phyloP scores from a whole-genome alignment of 2,113 vertebrate genomes.

The Micronycteris hirsuta region DNA sequence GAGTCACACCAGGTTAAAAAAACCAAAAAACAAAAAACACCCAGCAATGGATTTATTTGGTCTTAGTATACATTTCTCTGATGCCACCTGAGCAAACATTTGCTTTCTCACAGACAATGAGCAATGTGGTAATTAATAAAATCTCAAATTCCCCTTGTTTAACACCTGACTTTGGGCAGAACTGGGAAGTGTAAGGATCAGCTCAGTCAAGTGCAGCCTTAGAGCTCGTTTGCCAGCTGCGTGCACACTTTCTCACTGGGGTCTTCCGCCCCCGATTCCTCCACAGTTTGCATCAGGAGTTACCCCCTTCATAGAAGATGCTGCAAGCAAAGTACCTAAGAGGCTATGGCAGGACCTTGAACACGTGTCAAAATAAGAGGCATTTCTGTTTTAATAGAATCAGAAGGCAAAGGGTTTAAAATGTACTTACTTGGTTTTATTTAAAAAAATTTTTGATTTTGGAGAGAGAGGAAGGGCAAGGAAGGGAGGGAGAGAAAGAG shows the following conservation, averaged over 20 bases:
- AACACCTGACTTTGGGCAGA: neutral
- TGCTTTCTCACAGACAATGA: neutral
- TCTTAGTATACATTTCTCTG: neutral
- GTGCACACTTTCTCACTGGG: fast-evolving
- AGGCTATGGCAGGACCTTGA: neutral
- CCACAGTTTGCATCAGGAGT: neutral
- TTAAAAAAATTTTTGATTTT: no score
- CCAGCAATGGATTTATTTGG: neutral
- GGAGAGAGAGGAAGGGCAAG: no score
- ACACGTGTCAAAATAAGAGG: neutral
- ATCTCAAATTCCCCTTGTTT: neutral
- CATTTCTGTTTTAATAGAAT: neutral
- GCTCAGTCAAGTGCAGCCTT: neutral
- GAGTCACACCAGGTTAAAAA: neutral
- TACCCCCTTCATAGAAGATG: fast-evolving
- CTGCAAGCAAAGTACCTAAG: neutral
- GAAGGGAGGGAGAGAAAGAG: no score
- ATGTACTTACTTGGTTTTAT: neutral
- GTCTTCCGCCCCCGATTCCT: fast-evolving
- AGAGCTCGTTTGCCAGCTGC: fast-evolving
- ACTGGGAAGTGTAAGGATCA: no score
- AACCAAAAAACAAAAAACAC: neutral
- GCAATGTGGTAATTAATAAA: neutral
- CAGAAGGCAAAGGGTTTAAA: neutral
- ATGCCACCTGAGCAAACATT: neutral